Conservation (phyloP, 2,888 invertebrate species). For the Ptilodon capucinus region DNA sequence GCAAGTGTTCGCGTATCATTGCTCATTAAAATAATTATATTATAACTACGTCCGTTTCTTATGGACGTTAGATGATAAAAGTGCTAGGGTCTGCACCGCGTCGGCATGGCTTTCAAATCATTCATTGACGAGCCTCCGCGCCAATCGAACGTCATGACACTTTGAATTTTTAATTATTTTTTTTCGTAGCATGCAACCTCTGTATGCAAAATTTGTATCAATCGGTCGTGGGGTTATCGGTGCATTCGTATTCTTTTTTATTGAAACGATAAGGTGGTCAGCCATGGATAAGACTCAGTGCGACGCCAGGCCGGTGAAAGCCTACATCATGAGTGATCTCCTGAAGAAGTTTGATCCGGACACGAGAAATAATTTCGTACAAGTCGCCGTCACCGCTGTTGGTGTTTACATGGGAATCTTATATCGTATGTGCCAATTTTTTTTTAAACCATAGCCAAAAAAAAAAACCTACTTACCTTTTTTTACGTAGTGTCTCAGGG, state of each 20-base stretch:
- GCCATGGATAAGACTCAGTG: conserved; percentile 73
- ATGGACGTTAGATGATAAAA: conserved; percentile 32
- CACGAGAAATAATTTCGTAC: conserved; percentile 64
- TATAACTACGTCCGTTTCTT: neutral
- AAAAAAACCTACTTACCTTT: no score
- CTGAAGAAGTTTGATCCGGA: conserved; percentile 69
- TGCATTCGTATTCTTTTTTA: conserved; percentile 51
- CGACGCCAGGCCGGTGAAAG: conserved; percentile 61
- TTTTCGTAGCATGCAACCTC: conserved; percentile 41
- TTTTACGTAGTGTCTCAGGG: no score
- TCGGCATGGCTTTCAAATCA: conserved; percentile 25
- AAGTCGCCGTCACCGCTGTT: conserved; percentile 58
- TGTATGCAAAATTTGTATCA: conserved; percentile 54
- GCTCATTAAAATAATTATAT: neutral
- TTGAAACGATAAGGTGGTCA: conserved; percentile 39
- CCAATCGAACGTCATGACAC: conserved; percentile 42
- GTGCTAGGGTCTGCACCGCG: conserved; percentile 34
- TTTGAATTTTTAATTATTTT: conserved; percentile 25
- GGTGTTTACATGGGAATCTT: conserved; percentile 72
- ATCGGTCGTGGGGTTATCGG: conserved; percentile 67
- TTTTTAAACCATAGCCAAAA: neutral
- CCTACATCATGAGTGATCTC: conserved; percentile 77
- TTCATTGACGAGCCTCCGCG: conserved; percentile 37
- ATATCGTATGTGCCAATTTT: conserved; percentile 65
- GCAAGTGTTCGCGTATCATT: no score